These are phyloP conservation scores for Litoditis marina DNA, from an alignment of 2,888 invertebrate genomes.

Conservation along the genomic window DNA sequence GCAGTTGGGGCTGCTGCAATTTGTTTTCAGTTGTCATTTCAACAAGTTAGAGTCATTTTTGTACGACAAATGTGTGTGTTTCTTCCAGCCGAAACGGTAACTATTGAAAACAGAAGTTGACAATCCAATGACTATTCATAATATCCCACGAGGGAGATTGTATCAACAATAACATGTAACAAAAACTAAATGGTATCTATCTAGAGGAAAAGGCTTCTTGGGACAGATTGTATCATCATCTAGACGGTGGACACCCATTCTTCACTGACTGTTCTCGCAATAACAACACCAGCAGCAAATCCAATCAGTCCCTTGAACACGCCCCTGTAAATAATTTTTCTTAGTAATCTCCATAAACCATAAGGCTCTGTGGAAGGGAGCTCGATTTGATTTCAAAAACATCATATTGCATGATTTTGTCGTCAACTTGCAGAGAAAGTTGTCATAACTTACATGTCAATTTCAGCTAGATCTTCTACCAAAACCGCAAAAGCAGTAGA, in stretches of 20 bases:
- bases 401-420: not conserved
- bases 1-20: too few relatives aligned
- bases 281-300: constrained; percentile 37
- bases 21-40: too few relatives aligned
- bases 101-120: not conserved
- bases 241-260: constrained; percentile 40
- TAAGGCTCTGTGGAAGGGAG: too few relatives aligned
- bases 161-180: not conserved
- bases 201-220: too few relatives aligned
- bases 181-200: not conserved
- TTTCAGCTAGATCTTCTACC: too few relatives aligned
- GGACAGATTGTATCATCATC: too few relatives aligned
- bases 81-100: not conserved
- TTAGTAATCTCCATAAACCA: not conserved
- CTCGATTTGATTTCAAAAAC: not conserved
- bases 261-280: constrained; percentile 43
- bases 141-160: too few relatives aligned
- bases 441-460: too few relatives aligned
- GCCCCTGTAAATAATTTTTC: constrained; percentile 27
- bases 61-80: too few relatives aligned
- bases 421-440: not conserved
- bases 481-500: too few relatives aligned
- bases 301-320: constrained; percentile 45
- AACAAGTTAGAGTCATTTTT: too few relatives aligned
- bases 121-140: not conserved